These are phyloP conservation scores for Cetoscarus ocellatus DNA, from an alignment of 2,797 vertebrate genomes.

Conservation along the genomic window DNA sequence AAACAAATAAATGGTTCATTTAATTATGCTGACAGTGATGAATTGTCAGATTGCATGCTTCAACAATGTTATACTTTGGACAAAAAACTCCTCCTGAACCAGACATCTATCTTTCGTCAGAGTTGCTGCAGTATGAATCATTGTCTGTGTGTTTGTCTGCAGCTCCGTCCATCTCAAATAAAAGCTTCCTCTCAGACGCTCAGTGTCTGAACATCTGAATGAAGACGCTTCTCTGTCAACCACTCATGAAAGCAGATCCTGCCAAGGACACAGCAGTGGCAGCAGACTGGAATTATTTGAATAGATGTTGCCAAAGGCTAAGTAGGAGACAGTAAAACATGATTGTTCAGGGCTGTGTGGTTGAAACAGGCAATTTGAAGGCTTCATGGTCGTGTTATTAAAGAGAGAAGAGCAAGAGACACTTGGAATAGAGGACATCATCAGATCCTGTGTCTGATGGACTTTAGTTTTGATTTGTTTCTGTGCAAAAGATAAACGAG, in stretches of 20 bases:
- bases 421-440: conserved; percentile 5
- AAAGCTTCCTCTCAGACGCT: conserved; percentile 2
- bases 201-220: not conserved
- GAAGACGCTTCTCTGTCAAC: conserved; percentile 12
- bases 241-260: conserved; percentile 3
- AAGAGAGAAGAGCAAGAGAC: not conserved
- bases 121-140: not conserved
- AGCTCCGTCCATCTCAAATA: not conserved
- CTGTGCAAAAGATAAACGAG: not conserved
- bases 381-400: not conserved
- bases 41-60: no score
- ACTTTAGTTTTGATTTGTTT: not conserved
- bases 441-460: not conserved
- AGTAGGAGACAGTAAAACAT: conserved; percentile 10
- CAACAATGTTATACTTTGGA: no score
- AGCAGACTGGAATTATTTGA: conserved; percentile 26
- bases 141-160: not conserved
- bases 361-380: conserved; percentile 14
- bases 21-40: no score
- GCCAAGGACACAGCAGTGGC: conserved; percentile 25
- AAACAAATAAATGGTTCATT: no score
- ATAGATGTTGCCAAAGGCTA: conserved; percentile 13
- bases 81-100: no score
- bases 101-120: no score
- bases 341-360: not conserved